Conservation (phyloP, 2,888 invertebrate genomes). For the Myathropa florea region DNA sequence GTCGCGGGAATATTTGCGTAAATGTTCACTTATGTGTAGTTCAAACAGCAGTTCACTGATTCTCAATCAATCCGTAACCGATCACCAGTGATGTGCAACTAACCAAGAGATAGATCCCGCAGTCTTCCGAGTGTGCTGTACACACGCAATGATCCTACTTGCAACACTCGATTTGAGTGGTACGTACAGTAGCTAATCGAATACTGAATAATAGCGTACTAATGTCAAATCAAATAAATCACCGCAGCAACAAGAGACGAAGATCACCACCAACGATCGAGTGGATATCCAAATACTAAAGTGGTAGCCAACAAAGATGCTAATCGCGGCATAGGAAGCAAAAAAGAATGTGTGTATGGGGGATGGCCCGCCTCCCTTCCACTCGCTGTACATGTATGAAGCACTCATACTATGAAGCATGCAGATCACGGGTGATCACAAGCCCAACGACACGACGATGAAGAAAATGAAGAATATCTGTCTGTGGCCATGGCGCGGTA, state of each 20-base stretch:
- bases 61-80: conserved; percentile 67
- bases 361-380: conserved; percentile 46
- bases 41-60: conserved; percentile 48
- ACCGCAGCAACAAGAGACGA: conserved; percentile 45
- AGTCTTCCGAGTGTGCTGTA: conserved; percentile 35
- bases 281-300: conserved; percentile 60
- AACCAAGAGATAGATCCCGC: conserved; percentile 43
- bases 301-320: conserved; percentile 61
- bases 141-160: conserved; percentile 15
- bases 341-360: conserved; percentile 17
- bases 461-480: conserved; percentile 67
- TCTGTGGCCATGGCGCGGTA: conserved; percentile 56
- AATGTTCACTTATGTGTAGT: conserved; percentile 32
- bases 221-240: conserved; percentile 64
- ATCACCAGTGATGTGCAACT: conserved; percentile 56
- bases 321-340: conserved; percentile 51
- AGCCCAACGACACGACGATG: conserved; percentile 27
- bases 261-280: conserved; percentile 56
- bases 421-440: conserved; percentile 29
- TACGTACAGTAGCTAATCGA: conserved; percentile 46
- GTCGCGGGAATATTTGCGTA: conserved; percentile 16
- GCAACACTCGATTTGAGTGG: conserved; percentile 17
- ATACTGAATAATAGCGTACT: conserved; percentile 54
- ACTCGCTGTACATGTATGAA: not conserved
- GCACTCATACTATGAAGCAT: conserved; percentile 37